Evolutionary conservation across 2,888 invertebrate species (phyloP), one percentile per base, ranked within the genome.

Genomic region (Limenitis camilla): DNA sequence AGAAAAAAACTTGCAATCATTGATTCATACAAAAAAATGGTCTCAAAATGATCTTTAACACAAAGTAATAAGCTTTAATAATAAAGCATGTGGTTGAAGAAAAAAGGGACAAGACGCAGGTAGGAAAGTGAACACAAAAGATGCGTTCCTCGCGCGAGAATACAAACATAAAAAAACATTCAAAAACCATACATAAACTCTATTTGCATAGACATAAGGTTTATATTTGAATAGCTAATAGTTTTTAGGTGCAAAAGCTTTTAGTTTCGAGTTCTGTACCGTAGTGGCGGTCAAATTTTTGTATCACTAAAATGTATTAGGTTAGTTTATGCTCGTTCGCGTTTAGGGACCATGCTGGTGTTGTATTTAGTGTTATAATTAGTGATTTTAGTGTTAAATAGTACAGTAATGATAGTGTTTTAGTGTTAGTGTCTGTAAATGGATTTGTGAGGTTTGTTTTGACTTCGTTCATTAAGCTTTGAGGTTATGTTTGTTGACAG

Each of bases 201-300:
- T 71, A 63, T 59, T 5, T 0, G 0, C 0, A 8, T 39, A 2
- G 30, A 0, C 11, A 63, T 72, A 78, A 61, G 61, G 73, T 71
- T 61, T 33, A 63, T 32, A 61, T 66, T 74, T 6, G 51, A 36
- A 30, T 47, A 55, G 7, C 35, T 64, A 62, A 42, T 41, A 53
- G 51, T 42, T 50, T 55, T 7, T 5, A 38, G 39, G 50, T 49
- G 50, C 49, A 40, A 45, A 49, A 29, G 10, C 29, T 30, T 27
- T 40, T 39, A 33, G 64, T 68, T 67, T 68, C 68, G 65, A 70
- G 72, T 71, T 35, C 35, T 44, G 29, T 44, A 44, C 44, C 74
- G 74, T 76, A 75, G 78, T 71, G 79, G 73, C 75, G 84, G 81
- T 82, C 83, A 81, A 81, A 76, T 74, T 85, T 83, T 81, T 79